Conservation (phyloP, 2,113 vertebrate species). For the Lagopus leucura region DNA sequence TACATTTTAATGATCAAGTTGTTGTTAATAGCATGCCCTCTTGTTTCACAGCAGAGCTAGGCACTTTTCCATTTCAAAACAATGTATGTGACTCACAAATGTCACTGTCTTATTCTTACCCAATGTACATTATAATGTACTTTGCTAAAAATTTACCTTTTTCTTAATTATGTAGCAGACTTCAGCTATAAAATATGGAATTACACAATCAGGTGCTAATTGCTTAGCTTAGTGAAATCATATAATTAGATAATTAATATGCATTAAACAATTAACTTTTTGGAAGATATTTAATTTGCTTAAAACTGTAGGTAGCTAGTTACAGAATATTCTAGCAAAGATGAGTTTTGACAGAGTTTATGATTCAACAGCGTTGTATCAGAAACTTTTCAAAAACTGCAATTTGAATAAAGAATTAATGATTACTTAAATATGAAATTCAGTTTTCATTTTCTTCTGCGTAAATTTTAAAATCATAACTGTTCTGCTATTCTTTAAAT, state of each 20-base stretch:
- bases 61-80: not conserved
- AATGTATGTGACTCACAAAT: not conserved
- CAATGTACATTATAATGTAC: not conserved
- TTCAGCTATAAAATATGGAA: conserved; percentile 6
- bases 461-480: not conserved
- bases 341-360: not conserved
- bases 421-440: not conserved
- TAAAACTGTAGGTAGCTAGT: conserved; percentile 40
- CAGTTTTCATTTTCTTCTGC: not conserved
- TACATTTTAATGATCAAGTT: conserved; percentile 27
- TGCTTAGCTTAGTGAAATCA: not conserved
- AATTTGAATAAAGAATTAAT: not conserved
- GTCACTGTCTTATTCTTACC: not conserved
- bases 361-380: not conserved
- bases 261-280: conserved; percentile 30
- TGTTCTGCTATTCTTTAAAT: not conserved
- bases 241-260: conserved; percentile 36
- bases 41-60: not conserved
- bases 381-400: not conserved
- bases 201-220: conserved; percentile 43
- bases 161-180: not conserved
- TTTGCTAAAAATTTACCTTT: conserved; percentile 18
- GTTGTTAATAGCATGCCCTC: conserved; percentile 3
- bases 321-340: conserved; percentile 9
- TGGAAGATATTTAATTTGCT: conserved; percentile 43